Conservation (phyloP, 2,113 vertebrate species). For the Tautogolabrus adspersus region DNA sequence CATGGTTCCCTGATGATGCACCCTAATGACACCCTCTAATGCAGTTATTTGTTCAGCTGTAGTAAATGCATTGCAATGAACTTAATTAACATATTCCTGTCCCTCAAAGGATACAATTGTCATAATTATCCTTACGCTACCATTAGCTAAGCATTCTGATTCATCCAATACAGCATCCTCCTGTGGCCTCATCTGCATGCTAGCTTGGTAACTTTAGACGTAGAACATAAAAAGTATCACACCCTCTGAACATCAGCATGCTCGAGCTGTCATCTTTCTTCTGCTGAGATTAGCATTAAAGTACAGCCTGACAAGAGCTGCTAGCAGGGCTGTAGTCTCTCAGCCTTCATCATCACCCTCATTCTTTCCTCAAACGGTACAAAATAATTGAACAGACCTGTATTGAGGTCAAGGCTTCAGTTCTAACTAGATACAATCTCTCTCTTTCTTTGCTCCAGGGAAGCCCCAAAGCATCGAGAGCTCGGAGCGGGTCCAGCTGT, state of each 20-base stretch:
- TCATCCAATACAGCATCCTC: neutral
- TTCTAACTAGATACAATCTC: slow-evolving; percentile 23
- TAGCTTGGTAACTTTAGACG: neutral
- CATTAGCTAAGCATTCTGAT: too few species aligned
- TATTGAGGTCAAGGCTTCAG: neutral
- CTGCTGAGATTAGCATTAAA: neutral
- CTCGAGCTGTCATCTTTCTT: neutral
- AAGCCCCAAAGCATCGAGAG: slow-evolving; percentile 92
- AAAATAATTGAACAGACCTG: neutral
- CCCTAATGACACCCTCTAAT: too few species aligned
- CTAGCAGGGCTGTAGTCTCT: neutral
- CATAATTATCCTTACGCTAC: too few species aligned
- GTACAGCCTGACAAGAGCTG: neutral
- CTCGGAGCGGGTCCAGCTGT: slow-evolving; percentile 95
- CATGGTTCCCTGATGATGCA: neutral
- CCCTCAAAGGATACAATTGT: too few species aligned
- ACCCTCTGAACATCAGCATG: neutral
- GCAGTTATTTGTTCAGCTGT: too few species aligned
- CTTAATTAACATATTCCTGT: too few species aligned
- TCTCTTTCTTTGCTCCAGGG: slow-evolving; percentile 83
- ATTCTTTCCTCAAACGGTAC: neutral
- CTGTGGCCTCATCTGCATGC: neutral
- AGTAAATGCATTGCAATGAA: too few species aligned
- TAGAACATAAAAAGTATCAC: neutral
- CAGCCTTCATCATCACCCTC: neutral